phyloP scores from a whole-genome alignment of 2,888 invertebrate species.

The Cheilosia vulpina region DNA sequence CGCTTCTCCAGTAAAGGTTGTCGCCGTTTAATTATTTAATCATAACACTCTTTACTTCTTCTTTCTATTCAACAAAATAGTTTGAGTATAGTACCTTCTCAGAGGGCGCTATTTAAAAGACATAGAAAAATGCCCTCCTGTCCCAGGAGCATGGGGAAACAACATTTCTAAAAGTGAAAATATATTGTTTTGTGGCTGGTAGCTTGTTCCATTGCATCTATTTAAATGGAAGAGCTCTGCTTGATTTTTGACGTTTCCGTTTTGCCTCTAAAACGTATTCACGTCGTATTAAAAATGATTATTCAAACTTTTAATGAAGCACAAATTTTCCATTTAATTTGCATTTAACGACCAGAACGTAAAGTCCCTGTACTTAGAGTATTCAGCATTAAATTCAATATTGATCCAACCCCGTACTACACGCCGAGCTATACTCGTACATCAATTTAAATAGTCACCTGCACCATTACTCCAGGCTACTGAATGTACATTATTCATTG shows the following conservation, averaged over 20 bases:
- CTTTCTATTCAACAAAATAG: no score
- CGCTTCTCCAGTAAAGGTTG: no score
- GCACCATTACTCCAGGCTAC: constrained; percentile 1
- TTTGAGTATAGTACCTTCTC: no score
- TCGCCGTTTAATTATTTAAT: no score
- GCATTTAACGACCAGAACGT: constrained; percentile 1
- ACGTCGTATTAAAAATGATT: constrained; percentile 17
- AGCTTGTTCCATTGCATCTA: neutral
- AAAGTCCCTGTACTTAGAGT: constrained; percentile 8
- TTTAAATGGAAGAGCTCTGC: neutral
- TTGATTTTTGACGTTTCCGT: neutral
- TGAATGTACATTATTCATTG: neutral
- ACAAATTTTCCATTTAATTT: constrained; percentile 20
- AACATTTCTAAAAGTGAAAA: neutral
- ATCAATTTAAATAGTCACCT: constrained; percentile 32
- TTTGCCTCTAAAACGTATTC: constrained; percentile 6
- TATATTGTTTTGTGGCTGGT: neutral
- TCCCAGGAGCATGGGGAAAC: neutral
- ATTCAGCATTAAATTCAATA: constrained; percentile 6
- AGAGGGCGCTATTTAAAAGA: no score
- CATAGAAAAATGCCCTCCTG: no score
- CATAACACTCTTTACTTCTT: no score
- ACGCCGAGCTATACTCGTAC: neutral
- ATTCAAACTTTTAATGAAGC: constrained; percentile 44
- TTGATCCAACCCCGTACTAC: neutral